Percentiles rank a stretch among this genome's conserved stretches.
phyloP scores from a whole-genome alignment of 2,888 invertebrate genomes.

The Drosophila pseudotakahashii region DNA sequence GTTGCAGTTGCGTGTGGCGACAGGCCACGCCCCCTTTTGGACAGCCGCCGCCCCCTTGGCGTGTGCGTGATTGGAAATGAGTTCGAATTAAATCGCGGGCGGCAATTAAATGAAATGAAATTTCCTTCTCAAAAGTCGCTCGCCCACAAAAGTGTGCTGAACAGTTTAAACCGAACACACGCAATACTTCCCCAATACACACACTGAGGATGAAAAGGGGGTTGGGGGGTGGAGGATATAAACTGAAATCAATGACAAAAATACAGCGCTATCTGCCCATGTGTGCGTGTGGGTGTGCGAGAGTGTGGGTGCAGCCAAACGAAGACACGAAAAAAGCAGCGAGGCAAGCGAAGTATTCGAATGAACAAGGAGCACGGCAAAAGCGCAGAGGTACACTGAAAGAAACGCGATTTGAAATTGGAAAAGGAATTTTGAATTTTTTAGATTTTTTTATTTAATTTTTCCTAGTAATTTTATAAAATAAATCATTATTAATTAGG shows the following conservation, averaged over 20 bases:
- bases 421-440: neutral
- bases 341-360: constrained; percentile 12
- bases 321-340: constrained; percentile 14
- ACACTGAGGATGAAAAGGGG: neutral
- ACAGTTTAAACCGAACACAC: constrained; percentile 29
- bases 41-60: constrained; percentile 6
- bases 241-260: constrained; percentile 59
- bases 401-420: neutral
- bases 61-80: constrained; percentile 59
- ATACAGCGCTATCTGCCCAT: constrained; percentile 20
- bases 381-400: neutral
- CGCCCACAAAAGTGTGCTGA: constrained; percentile 29
- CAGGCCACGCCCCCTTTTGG: constrained; percentile 1
- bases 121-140: constrained; percentile 32
- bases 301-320: constrained; percentile 22
- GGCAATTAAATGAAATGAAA: constrained; percentile 60
- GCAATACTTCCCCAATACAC: constrained; percentile 4
- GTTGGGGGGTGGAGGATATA: constrained; percentile 21
- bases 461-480: too few relatives aligned
- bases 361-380: constrained; percentile 10
- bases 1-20: constrained; percentile 46
- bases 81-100: constrained; percentile 59
- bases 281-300: constrained; percentile 9
- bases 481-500: too few relatives aligned
- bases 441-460: too few relatives aligned